These are phyloP conservation scores for Sminthurinus aureus DNA, from an alignment of 2,888 invertebrate genomes.

Conservation along the genomic window DNA sequence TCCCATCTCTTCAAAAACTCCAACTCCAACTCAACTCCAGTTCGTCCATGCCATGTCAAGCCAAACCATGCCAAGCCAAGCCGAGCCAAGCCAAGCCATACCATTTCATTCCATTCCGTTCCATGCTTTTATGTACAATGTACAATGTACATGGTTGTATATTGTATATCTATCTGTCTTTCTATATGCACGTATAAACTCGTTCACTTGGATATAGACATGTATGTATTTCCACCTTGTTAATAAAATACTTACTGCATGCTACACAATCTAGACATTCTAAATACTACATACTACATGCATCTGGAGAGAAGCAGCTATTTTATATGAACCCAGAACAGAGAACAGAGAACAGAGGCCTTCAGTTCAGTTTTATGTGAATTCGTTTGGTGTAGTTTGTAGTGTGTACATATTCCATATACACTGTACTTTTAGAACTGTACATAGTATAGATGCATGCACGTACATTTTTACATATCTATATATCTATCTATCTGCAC, in stretches of 20 bases:
- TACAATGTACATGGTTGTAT: too few species aligned
- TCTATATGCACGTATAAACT: too few species aligned
- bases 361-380: background rate
- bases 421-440: background rate
- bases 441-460: background rate
- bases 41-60: background rate
- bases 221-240: too few species aligned
- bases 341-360: background rate
- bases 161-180: too few species aligned
- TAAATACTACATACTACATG: background rate
- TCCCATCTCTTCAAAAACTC: conserved; percentile 1
- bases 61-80: too few species aligned
- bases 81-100: too few species aligned
- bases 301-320: background rate
- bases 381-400: background rate
- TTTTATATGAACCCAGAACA: background rate
- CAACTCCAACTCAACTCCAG: conserved; percentile 5
- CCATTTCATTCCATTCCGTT: too few species aligned
- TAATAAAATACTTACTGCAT: too few species aligned
- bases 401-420: too few species aligned
- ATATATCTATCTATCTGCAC: background rate
- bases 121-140: too few species aligned
- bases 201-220: too few species aligned
- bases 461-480: background rate
- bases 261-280: too few species aligned